These are phyloP conservation scores for Steinernema khuongi DNA, from an alignment of 1,140 invertebrate species.

Conservation along the genomic window DNA sequence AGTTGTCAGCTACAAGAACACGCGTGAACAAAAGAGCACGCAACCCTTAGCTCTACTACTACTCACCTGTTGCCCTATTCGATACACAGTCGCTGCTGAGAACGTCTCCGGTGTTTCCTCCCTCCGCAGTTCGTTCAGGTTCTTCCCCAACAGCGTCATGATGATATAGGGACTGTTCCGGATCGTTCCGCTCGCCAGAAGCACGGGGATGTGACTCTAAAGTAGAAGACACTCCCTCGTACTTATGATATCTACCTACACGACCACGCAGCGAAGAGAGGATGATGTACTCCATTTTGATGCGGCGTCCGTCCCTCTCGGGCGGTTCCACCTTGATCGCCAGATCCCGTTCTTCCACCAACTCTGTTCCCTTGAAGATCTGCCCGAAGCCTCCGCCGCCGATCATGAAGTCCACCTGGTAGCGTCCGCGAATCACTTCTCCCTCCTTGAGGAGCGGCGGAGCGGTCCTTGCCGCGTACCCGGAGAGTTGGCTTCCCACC, in stretches of 20 bases:
- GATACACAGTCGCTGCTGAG: background rate
- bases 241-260: background rate
- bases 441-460: background rate
- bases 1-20: background rate
- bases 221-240: no score
- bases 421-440: background rate
- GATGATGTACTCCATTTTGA: background rate
- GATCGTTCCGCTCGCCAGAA: background rate
- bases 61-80: background rate
- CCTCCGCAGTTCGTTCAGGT: background rate
- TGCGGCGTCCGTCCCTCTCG: background rate
- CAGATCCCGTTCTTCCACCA: background rate
- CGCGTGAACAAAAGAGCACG: background rate
- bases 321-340: constrained; percentile 1
- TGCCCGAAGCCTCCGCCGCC: constrained; percentile 7
- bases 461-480: background rate
- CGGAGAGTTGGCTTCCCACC: background rate
- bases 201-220: background rate
- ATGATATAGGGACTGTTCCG: background rate
- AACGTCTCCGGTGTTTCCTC: background rate
- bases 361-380: background rate
- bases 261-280: background rate
- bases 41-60: background rate
- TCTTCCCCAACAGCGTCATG: background rate
- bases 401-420: constrained; percentile 15